Conservation (phyloP, 2,888 invertebrate genomes). For the Melipona beecheii region DNA sequence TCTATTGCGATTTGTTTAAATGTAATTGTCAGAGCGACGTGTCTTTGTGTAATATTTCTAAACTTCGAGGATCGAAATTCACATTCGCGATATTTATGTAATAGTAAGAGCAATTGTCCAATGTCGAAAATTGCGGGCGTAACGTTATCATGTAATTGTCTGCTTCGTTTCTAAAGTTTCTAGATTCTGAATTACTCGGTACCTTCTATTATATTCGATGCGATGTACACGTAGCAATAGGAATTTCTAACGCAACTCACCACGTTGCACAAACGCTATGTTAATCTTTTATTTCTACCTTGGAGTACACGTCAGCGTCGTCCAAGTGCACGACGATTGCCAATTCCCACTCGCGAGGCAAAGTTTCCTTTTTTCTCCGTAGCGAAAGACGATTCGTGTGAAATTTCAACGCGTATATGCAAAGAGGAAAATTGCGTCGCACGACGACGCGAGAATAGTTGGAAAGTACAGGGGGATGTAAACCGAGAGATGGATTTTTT, state of each 20-base stretch:
- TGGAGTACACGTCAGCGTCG: constrained; percentile 43
- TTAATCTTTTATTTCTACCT: background rate
- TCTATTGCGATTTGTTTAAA: too few relatives aligned
- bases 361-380: background rate
- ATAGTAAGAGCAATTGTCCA: too few relatives aligned
- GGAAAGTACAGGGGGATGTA: background rate
- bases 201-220: background rate
- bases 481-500: constrained; percentile 25
- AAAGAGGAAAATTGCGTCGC: background rate
- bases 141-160: too few relatives aligned
- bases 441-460: background rate
- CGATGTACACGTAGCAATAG: background rate
- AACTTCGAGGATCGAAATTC: too few relatives aligned
- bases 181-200: background rate
- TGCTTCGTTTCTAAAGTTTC: too few relatives aligned
- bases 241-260: background rate
- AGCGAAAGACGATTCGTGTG: background rate
- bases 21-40: too few relatives aligned
- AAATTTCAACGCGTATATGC: background rate
- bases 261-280: background rate
- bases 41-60: too few relatives aligned
- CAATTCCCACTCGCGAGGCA: background rate
- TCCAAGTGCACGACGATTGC: background rate
- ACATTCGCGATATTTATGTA: too few relatives aligned
- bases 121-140: too few relatives aligned